Evolutionary conservation across 2,797 vertebrate species (phyloP).

Genomic region (Cossypha dichroa): DNA sequence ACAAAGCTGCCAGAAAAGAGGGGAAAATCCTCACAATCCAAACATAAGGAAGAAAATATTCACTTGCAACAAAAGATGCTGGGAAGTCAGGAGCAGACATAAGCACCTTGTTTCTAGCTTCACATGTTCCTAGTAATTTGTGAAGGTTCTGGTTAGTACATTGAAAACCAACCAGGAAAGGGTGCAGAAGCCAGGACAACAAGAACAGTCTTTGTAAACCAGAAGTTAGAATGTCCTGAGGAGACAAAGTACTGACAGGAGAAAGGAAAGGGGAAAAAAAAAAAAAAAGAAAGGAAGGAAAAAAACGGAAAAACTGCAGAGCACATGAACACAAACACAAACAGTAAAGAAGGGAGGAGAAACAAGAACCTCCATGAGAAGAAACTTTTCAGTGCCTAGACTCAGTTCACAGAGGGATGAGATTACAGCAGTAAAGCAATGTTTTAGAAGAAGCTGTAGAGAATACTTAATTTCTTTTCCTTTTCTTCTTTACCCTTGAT

Average conservation of each 20-base stretch:
- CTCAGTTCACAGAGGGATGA: not conserved
- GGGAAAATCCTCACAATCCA: not conserved
- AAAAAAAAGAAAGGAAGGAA: too few relatives aligned
- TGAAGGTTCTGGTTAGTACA: not conserved
- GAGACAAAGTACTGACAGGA: not conserved
- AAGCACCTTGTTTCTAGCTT: not conserved
- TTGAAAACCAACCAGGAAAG: not conserved
- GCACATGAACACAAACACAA: not conserved
- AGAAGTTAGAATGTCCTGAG: not conserved
- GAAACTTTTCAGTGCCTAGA: not conserved
- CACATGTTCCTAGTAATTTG: not conserved
- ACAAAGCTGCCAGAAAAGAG: not conserved
- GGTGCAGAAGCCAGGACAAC: not conserved
- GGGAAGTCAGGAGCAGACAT: not conserved
- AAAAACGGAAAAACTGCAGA: not conserved
- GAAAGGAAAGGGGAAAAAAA: not conserved
- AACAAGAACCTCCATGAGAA: not conserved
- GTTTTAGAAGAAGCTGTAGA: not conserved
- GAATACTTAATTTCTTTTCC: not conserved
- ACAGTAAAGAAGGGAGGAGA: not conserved
- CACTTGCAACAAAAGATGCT: not conserved
- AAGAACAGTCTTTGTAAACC: not conserved
- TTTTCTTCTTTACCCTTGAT: not conserved
- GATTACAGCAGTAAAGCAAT: not conserved
- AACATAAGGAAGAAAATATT: not conserved